A percentile compares a stretch with the other conserved stretches of the same genome.
These are phyloP conservation scores for Nephila pilipes DNA, from an alignment of 1,140 invertebrate species.

Conservation along the genomic window DNA sequence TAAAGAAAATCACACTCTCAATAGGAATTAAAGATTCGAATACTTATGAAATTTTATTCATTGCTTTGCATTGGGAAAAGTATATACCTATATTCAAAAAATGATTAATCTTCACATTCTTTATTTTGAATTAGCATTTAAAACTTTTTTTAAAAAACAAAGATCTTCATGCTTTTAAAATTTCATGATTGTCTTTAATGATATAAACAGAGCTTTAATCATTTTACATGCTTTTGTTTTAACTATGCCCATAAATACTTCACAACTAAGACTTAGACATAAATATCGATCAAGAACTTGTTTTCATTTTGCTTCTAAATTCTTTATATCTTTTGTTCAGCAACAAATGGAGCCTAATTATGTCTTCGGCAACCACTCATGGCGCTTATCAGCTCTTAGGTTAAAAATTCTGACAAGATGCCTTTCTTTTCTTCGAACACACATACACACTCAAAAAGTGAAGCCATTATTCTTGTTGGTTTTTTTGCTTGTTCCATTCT, in stretches of 20 bases:
- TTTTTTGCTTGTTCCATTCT: neutral
- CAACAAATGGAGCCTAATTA: conserved; percentile 25
- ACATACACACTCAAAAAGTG: neutral
- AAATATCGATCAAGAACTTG: conserved; percentile 10
- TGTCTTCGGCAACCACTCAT: conserved; percentile 12
- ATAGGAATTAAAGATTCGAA: too few relatives aligned
- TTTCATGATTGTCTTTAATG: too few relatives aligned
- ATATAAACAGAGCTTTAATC: neutral
- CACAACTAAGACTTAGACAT: neutral
- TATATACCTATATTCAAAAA: too few relatives aligned
- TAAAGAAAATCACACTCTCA: too few relatives aligned
- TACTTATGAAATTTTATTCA: too few relatives aligned
- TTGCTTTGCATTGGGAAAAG: too few relatives aligned
- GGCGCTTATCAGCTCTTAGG: neutral
- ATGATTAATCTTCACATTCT: too few relatives aligned
- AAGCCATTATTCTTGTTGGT: neutral
- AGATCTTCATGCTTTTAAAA: too few relatives aligned
- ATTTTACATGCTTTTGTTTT: neutral
- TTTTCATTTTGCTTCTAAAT: neutral
- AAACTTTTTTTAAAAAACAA: too few relatives aligned
- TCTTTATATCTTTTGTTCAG: neutral
- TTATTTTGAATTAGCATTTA: too few relatives aligned
- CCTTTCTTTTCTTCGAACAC: neutral
- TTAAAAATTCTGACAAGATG: neutral
- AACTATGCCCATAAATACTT: neutral